Conservation (phyloP, 2,113 vertebrate genomes). For the Ornithorhynchus anatinus region DNA sequence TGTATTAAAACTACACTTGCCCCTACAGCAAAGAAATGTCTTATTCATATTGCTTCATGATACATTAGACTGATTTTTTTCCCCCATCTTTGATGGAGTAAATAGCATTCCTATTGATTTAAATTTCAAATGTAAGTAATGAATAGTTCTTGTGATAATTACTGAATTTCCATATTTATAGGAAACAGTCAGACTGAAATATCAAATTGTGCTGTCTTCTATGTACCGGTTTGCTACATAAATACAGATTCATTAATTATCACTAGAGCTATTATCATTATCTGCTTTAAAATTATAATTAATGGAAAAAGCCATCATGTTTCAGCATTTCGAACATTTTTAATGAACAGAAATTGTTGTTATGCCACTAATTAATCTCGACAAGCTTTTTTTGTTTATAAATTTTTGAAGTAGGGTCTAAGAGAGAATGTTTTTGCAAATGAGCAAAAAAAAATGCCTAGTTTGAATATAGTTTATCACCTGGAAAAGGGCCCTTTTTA, state of each 20-base stretch:
- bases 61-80: background rate
- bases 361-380: background rate
- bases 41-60: background rate
- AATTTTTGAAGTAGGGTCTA: slow-evolving; percentile 18
- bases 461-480: slow-evolving; percentile 8
- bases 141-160: slow-evolving; percentile 8
- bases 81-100: background rate
- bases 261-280: background rate
- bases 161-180: background rate
- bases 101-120: background rate
- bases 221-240: background rate
- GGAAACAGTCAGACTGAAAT: background rate
- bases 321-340: background rate
- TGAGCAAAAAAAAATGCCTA: slow-evolving; percentile 1
- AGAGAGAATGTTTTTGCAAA: background rate
- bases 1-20: background rate
- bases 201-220: background rate
- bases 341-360: background rate
- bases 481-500: background rate
- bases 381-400: background rate
- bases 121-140: background rate
- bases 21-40: background rate
- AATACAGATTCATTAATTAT: background rate
- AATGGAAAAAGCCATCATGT: background rate
- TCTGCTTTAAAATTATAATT: slow-evolving; percentile 2